Conservation (phyloP, 2,113 vertebrate species). For the Dryoscopus gambensis region DNA sequence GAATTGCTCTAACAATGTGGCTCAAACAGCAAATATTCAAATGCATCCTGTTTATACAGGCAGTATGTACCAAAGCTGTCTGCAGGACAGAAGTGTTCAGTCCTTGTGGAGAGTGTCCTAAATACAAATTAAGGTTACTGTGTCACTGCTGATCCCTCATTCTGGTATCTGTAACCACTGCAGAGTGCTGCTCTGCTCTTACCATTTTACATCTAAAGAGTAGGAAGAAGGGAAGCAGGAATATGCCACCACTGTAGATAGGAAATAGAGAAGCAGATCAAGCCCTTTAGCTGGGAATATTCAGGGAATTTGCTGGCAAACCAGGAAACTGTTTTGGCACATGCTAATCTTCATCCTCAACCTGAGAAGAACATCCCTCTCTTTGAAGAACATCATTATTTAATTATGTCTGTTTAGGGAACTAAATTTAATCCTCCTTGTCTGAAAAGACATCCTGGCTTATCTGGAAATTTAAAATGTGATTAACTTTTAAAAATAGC, state of each 20-base stretch:
- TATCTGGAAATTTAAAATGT: not conserved
- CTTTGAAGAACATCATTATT: not conserved
- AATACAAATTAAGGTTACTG: not conserved
- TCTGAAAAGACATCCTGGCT: not conserved
- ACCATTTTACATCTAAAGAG: not conserved
- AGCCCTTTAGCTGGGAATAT: not conserved
- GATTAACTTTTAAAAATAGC: slow-evolving; percentile 3
- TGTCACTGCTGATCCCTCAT: not conserved
- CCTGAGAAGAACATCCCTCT: not conserved
- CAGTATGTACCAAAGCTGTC: not conserved
- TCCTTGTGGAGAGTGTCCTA: not conserved
- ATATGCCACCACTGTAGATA: not conserved
- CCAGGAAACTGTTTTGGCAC: not conserved
- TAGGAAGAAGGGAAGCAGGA: not conserved
- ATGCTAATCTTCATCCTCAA: not conserved
- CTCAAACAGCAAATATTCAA: not conserved
- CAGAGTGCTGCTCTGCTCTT: not conserved
- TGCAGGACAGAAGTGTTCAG: not conserved
- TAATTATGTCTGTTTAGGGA: not conserved
- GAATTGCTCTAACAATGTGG: not conserved
- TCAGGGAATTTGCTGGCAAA: slow-evolving; percentile 7
- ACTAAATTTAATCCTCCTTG: not conserved
- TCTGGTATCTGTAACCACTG: not conserved
- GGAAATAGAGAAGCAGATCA: not conserved
- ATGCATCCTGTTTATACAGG: not conserved